Base-by-base conservation (phyloP, 2,797 vertebrate genomes). In the Danio aesculapii region DNA sequence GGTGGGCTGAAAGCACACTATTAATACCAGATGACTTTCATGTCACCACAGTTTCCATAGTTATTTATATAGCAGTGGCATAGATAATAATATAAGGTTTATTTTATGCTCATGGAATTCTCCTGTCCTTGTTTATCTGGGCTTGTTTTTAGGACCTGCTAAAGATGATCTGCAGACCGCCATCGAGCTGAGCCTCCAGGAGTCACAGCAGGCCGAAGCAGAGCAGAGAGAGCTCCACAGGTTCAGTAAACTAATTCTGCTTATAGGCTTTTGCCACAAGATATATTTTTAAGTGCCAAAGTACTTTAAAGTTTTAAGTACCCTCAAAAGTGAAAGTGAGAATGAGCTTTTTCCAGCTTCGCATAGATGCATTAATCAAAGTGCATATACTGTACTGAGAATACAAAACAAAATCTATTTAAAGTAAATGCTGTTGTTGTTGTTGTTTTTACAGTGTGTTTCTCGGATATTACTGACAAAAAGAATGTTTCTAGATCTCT, bases 221-320 rank as follows among this genome's bases (percentile, higher is more conserved):
- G 94, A 94, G 63, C 94, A 94, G 76, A 86, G 89, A 82, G 96
- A 97, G 72, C 87, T 95, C 0, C 93, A 93, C 85, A 95, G 96
- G 96, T 97, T 89, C 8, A 41, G 7, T 62, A 10, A n/a, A 73
- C 43, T 46, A 6, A 39, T 59, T 5, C 30, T 30, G 39, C 4
- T 17, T 14, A 71, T 55, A 30, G 17, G 5, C 8, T 39, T 69
- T 69, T 52, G 47, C 9, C 5, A 39, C 39, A 4, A 43, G 1
- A 43, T 53, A 55, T 55, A 30, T 14, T 21, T 67, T 16, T n/a
- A 41, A 12, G 1, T 9, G 6, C 6, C 50, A 70, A 70, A 30
- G 30, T 30, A 30, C 30, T 3, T 3, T 30, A 30, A 30, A 30
- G 3, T 30, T 30, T 30, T 3, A 43, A 41, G 13, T 16, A 39